Conservation (phyloP, 2,888 invertebrate genomes). For the Crocallis elinguaria region DNA sequence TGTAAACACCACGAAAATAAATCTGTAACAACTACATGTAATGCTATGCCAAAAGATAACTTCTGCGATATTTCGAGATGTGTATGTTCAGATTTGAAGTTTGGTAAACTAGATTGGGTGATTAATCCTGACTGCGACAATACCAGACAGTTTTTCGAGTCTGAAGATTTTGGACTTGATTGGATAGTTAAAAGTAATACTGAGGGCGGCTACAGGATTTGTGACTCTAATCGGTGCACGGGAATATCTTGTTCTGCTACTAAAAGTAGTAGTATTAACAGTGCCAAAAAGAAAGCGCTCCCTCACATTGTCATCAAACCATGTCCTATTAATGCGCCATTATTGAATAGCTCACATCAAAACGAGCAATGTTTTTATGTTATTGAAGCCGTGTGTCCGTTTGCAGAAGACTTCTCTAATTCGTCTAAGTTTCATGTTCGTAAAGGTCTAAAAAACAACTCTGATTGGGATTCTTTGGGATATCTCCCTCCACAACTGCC, state of each 20-base stretch:
- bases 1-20: constrained; percentile 43
- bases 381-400: constrained; percentile 42
- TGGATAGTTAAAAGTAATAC: constrained; percentile 25
- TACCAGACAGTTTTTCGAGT: constrained; percentile 4
- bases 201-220: constrained; percentile 16
- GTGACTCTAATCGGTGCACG: constrained; percentile 19
- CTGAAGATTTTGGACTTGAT: constrained; percentile 15
- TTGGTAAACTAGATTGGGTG: neutral
- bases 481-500: constrained; percentile 67
- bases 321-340: constrained; percentile 28
- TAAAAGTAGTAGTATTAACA: neutral
- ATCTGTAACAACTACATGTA: constrained; percentile 51
- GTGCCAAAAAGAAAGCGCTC: neutral
- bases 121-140: constrained; percentile 8
- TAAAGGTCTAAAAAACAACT: neutral
- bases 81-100: constrained; percentile 43
- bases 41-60: constrained; percentile 37
- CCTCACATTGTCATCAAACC: constrained; percentile 51
- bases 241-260: constrained; percentile 9
- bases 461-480: constrained; percentile 53
- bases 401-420: neutral
- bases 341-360: constrained; percentile 18
- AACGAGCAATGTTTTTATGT: constrained; percentile 44
- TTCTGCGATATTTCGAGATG: constrained; percentile 50
- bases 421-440: neutral